Percentiles rank a stretch among this genome's conserved stretches.
These are phyloP conservation scores for Brachypterus glaber DNA, from an alignment of 2,888 invertebrate species.

Conservation along the genomic window DNA sequence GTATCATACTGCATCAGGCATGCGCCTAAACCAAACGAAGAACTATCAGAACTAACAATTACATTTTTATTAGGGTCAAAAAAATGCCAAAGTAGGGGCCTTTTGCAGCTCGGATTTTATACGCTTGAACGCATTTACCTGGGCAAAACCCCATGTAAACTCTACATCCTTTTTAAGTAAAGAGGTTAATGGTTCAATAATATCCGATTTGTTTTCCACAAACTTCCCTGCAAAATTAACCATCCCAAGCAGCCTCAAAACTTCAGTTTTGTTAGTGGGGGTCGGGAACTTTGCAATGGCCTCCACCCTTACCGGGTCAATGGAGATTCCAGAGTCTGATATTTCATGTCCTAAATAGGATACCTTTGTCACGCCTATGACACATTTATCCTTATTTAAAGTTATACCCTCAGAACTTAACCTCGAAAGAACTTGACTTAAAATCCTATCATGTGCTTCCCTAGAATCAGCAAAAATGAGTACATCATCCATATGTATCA, in stretches of 20 bases:
- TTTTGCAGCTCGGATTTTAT: conserved; percentile 8
- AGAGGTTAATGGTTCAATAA: conserved; percentile 10
- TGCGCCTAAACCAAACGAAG: conserved; percentile 11
- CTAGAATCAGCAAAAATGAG: conserved; percentile 16
- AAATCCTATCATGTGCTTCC: conserved; percentile 20
- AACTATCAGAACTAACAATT: not conserved
- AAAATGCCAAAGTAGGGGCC: conserved; percentile 7
- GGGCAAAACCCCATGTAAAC: conserved; percentile 10
- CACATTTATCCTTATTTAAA: conserved; percentile 27
- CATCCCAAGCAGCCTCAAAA: conserved; percentile 17
- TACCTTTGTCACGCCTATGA: conserved; percentile 19
- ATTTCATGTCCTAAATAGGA: conserved; percentile 27
- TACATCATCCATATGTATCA: conserved; percentile 17
- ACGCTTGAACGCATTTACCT: conserved; percentile 8
- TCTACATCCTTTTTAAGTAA: conserved; percentile 7
- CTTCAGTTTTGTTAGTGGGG: conserved; percentile 20
- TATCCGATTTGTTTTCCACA: conserved; percentile 10
- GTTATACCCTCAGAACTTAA: conserved; percentile 21
- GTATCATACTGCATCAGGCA: conserved; percentile 6
- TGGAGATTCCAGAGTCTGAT: conserved; percentile 18
- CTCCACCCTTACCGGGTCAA: conserved; percentile 18
- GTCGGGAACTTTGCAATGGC: conserved; percentile 20
- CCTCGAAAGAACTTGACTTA: conserved; percentile 21
- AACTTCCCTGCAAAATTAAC: conserved; percentile 9
- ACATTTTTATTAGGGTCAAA: conserved; percentile 5